Percentiles rank a stretch among this genome's conserved stretches.
Conservation (phyloP, 1,140 invertebrate species). For the Caenorhabditis elegans region DNA sequence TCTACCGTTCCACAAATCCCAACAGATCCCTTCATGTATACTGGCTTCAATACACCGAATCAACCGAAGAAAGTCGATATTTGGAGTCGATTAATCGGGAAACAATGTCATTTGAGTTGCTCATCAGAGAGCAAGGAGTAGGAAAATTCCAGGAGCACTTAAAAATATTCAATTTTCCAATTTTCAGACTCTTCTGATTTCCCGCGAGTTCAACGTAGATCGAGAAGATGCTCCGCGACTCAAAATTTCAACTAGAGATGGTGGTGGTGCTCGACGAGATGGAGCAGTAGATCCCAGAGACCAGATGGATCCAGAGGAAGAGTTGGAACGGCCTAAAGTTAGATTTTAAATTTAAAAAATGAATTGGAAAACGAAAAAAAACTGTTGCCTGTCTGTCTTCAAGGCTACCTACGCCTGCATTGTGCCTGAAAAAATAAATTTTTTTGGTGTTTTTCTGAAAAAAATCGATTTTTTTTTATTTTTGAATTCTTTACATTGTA, state of each 20-base stretch:
- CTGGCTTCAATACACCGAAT: slow-evolving; percentile 34
- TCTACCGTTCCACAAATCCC: slow-evolving; percentile 16
- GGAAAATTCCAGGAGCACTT: too few relatives aligned
- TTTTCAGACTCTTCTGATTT: slow-evolving; percentile 58
- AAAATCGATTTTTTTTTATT: neutral
- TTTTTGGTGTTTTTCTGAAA: too few relatives aligned
- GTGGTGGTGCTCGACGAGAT: neutral
- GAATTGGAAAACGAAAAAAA: too few relatives aligned
- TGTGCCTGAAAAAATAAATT: too few relatives aligned
- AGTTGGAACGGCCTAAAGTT: slow-evolving; percentile 27
- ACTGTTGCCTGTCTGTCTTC: too few relatives aligned
- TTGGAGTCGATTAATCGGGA: slow-evolving; percentile 29
- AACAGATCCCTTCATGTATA: neutral
- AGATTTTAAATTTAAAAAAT: neutral
- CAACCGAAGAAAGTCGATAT: slow-evolving; percentile 39
- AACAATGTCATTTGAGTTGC: slow-evolving; percentile 22
- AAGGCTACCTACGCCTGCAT: too few relatives aligned
- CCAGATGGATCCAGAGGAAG: neutral
- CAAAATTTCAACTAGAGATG: slow-evolving; percentile 44
- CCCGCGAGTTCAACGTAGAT: slow-evolving; percentile 57
- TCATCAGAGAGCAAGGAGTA: slow-evolving; percentile 34
- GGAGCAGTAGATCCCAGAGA: neutral
- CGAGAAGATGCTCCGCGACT: slow-evolving; percentile 52
- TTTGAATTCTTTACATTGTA: neutral
- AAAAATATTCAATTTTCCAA: too few relatives aligned